A percentile compares a stretch with the other conserved stretches of the same genome.
These are phyloP conservation scores for Noctua janthe DNA, from an alignment of 2,888 invertebrate species.

Conservation along the genomic window DNA sequence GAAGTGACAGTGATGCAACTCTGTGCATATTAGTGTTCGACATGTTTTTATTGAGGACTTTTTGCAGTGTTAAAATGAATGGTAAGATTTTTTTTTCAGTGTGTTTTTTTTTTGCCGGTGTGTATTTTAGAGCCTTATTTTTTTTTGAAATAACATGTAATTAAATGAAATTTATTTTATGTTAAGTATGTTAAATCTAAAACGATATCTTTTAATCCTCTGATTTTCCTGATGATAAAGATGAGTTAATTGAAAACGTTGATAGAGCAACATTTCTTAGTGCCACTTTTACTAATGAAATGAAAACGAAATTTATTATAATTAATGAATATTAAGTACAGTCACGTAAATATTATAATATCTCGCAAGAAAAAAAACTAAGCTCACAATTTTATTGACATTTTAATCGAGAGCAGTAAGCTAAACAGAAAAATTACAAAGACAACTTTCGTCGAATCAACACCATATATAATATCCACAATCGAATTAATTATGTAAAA, in stretches of 20 bases:
- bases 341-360: background rate
- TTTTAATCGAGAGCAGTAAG: background rate
- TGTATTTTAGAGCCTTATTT: background rate
- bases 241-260: background rate
- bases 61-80: conserved; percentile 82
- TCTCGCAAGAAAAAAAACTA: background rate
- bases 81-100: conserved; percentile 75
- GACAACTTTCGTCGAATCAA: conserved; percentile 30
- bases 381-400: background rate
- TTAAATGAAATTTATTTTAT: background rate
- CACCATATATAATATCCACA: conserved; percentile 10
- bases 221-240: background rate
- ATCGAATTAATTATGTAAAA: conserved; percentile 32
- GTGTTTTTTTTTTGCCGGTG: background rate
- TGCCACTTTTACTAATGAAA: background rate
- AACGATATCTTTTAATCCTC: background rate
- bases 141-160: background rate
- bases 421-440: conserved; percentile 9
- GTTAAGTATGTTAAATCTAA: too few species aligned
- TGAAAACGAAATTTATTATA: background rate
- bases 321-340: background rate
- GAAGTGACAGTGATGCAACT: conserved; percentile 86
- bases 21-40: conserved; percentile 78
- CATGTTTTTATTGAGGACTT: conserved; percentile 77
- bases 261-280: background rate